Conservation (phyloP, 2,113 vertebrate species). For the Baryphthengus martii region DNA sequence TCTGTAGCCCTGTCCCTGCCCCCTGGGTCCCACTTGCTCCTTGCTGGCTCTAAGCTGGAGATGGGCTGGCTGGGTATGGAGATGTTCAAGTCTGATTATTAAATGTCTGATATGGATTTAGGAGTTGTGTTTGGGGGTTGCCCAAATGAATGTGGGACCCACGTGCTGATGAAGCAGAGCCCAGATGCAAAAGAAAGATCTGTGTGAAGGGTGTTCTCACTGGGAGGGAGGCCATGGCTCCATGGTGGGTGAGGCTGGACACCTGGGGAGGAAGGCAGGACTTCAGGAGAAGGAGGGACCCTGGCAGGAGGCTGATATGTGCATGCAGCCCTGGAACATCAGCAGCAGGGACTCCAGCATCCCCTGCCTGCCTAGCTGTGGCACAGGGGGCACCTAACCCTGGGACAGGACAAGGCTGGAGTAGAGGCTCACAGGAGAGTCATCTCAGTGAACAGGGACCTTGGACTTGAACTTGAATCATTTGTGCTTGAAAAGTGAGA, state of each 20-base stretch:
- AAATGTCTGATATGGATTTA: not conserved
- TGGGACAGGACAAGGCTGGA: not conserved
- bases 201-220: not conserved
- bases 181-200: not conserved
- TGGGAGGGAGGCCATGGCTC: not conserved
- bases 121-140: not conserved
- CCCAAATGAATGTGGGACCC: rapidly evolving
- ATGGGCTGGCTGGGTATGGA: not conserved
- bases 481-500: not conserved
- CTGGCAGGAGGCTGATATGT: not conserved
- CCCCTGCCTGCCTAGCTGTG: not conserved
- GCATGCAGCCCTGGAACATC: not conserved
- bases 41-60: not conserved
- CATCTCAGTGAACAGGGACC: not conserved
- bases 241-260: not conserved
- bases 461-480: rapidly evolving
- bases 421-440: not conserved
- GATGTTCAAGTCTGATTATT: not conserved
- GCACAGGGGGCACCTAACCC: not conserved
- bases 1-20: not conserved
- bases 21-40: not conserved
- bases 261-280: not conserved
- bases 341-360: not conserved
- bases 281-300: not conserved
- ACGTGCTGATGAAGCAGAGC: not conserved